Base-by-base conservation (phyloP, 2,113 vertebrate species). In the Megalops atlanticus region DNA sequence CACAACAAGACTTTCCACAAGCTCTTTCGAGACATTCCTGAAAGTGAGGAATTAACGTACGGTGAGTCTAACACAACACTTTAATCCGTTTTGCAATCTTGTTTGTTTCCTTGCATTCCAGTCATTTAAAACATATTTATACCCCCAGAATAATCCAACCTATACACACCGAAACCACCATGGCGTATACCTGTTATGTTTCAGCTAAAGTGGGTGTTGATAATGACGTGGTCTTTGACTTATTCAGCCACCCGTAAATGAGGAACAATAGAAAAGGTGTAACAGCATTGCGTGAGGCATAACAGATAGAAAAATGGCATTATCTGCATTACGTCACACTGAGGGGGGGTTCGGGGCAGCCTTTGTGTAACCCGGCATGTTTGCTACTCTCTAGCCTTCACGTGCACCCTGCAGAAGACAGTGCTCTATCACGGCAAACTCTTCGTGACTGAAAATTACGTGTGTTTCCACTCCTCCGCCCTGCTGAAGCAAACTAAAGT, bases 401-500 rank as follows among this genome's bases (percentile, higher is more conserved):
- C 87, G 18, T 97, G 96, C 33, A 90, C 95, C 38, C 89, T 96
- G 88, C 95, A 96, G 83, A 94, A 90, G 84, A 96, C 96, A 38
- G 88, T 96, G 27, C 87, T 93, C 18, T 97, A 95, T 84, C 94
- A 94, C 0, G 95, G 96, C 45, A 95, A 92, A 81, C 92, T 97
- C 72, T 97, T 90, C 1, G 74, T 96, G 68, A 93, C 94, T 0
- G 83, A 89, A 1, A 84, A 71, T 12, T 80, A 94, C 3, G 0
- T 95, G 79, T 96, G 94, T 85, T 97, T 97, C 89, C 78, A 95
- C 84, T 95, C 94, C 3, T 94, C 90, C 0, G 90, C 96, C 81
- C 86, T 97, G 58, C 93, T 95, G 58, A 95, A 93, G 87, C 94
- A 95, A 2, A 95, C 95, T 40, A 96, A 95, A 95, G 96, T 97